These are phyloP conservation scores for Drosophila atripex DNA, from an alignment of 2,888 invertebrate species.

Conservation along the genomic window DNA sequence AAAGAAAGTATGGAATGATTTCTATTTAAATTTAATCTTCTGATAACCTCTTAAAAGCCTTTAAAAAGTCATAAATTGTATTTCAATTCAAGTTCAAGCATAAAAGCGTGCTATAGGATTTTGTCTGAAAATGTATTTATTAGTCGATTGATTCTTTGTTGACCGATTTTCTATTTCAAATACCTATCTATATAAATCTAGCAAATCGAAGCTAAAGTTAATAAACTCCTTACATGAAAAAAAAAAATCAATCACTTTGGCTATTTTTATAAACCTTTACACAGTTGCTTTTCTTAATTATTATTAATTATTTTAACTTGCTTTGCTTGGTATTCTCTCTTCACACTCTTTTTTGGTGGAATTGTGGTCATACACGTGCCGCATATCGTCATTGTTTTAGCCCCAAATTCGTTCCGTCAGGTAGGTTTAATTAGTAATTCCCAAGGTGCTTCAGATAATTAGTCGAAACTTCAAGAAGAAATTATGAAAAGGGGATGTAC, in stretches of 20 bases:
- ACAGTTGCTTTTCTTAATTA: constrained; percentile 19
- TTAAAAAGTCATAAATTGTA: neutral
- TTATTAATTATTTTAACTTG: constrained; percentile 32
- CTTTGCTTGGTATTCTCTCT: neutral
- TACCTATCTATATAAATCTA: constrained; percentile 4
- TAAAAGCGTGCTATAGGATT: neutral
- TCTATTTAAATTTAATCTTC: neutral
- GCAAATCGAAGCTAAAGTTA: constrained; percentile 15
- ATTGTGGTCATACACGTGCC: constrained; percentile 39
- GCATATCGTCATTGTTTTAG: constrained; percentile 20
- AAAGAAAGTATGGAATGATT: neutral
- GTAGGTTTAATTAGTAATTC: constrained; percentile 5
- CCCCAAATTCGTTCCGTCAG: constrained; percentile 17
- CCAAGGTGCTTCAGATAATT: neutral
- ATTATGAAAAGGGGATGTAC: neutral
- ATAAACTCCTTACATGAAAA: constrained; percentile 6
- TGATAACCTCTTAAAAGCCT: constrained; percentile 7
- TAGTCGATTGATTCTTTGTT: constrained; percentile 24
- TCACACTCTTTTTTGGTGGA: constrained; percentile 1
- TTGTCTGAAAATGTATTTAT: neutral
- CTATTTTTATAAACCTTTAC: constrained; percentile 10
- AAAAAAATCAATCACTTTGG: constrained; percentile 15
- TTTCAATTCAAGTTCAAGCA: constrained; percentile 17
- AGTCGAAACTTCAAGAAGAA: neutral
- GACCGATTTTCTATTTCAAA: constrained; percentile 9